A percentile compares a stretch with the other conserved stretches of the same genome.
phyloP scores from a whole-genome alignment of 2,888 invertebrate species.

The Phragmatobia fuliginosa region DNA sequence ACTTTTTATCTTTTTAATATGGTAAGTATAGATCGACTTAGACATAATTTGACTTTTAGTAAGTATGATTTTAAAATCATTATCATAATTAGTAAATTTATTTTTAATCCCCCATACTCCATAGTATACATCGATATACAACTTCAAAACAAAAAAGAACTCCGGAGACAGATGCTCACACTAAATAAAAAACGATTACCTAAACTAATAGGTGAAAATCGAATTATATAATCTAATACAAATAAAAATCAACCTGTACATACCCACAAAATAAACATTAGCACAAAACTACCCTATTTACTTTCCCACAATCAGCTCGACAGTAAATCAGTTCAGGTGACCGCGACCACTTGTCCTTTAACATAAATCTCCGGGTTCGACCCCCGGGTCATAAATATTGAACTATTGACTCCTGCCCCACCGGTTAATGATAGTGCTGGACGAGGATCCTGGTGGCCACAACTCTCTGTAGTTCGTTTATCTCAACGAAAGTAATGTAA shows the following conservation, averaged over 20 bases:
- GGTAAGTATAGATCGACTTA: background rate
- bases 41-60: background rate
- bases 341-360: constrained; percentile 72
- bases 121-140: too few relatives aligned
- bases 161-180: too few relatives aligned
- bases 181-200: too few relatives aligned
- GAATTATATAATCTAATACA: too few relatives aligned
- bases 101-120: too few relatives aligned
- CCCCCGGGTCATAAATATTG: constrained; percentile 74
- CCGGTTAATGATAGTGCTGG: constrained; percentile 62
- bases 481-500: background rate
- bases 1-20: background rate
- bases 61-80: too few relatives aligned
- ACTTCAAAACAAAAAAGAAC: too few relatives aligned
- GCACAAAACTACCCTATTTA: constrained; percentile 20
- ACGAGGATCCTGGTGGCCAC: background rate
- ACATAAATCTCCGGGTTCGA: constrained; percentile 71
- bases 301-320: constrained; percentile 40
- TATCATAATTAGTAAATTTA: too few relatives aligned
- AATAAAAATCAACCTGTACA: background rate
- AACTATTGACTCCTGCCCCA: constrained; percentile 73
- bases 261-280: constrained; percentile 5
- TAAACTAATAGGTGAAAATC: too few relatives aligned
- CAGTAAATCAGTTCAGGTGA: constrained; percentile 74
- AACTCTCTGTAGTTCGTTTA: constrained; percentile 5